These are phyloP conservation scores for Nezara viridula DNA, from an alignment of 2,888 invertebrate species.

Conservation along the genomic window DNA sequence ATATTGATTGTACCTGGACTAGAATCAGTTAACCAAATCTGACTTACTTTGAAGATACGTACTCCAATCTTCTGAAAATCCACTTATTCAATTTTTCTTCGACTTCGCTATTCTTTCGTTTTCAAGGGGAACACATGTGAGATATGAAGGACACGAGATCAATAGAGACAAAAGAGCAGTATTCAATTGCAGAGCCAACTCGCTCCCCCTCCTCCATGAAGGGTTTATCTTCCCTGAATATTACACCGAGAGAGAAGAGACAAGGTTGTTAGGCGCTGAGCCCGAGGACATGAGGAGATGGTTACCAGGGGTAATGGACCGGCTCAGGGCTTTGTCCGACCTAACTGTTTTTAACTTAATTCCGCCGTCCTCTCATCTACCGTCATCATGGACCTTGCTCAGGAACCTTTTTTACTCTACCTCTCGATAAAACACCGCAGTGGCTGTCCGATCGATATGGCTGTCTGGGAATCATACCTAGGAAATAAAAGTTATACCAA, in stretches of 20 bases:
- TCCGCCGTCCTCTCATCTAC: not conserved
- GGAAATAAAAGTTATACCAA: too few species aligned
- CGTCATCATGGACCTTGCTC: not conserved
- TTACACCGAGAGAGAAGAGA: not conserved
- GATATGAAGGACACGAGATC: slow-evolving; percentile 6
- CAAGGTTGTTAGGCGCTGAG: not conserved
- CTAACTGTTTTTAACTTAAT: slow-evolving; percentile 44
- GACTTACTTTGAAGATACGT: not conserved
- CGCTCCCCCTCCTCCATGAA: not conserved
- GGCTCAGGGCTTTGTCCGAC: not conserved
- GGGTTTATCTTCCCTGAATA: slow-evolving; percentile 26
- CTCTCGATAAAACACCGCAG: not conserved
- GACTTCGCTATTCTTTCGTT: not conserved
- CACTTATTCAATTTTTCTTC: not conserved
- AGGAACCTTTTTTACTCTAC: not conserved
- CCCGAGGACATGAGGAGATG: slow-evolving; percentile 43
- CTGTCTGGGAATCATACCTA: not conserved
- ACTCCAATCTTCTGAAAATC: not conserved
- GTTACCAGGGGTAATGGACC: slow-evolving; percentile 19
- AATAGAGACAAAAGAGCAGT: slow-evolving; percentile 17
- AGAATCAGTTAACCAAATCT: not conserved
- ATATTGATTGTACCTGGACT: not conserved
- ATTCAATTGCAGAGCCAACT: not conserved
- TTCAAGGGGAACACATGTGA: not conserved
- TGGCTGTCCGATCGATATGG: not conserved